Percentiles rank a stretch among this genome's conserved stretches.
phyloP scores from a whole-genome alignment of 2,113 vertebrate genomes.

The Festucalex cinctus region DNA sequence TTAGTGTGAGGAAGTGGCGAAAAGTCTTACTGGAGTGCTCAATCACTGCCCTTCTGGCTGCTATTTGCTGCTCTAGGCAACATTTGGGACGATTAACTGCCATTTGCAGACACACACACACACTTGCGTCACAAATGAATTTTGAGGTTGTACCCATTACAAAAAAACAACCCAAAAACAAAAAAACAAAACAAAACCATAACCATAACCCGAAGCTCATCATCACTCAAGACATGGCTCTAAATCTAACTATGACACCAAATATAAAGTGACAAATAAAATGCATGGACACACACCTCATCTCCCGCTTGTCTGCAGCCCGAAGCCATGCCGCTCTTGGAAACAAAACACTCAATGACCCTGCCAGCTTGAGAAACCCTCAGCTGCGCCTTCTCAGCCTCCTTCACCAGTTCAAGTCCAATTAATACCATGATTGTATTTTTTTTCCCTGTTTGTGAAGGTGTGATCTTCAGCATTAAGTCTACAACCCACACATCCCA shows the following conservation, averaged over 20 bases:
- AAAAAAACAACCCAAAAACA: background rate
- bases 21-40: slow-evolving; percentile 40
- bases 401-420: slow-evolving; percentile 58
- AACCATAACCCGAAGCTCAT: slow-evolving; percentile 4
- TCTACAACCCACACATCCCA: background rate
- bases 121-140: background rate
- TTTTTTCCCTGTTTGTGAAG: background rate
- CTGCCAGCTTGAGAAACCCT: slow-evolving; percentile 46
- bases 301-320: slow-evolving; percentile 26
- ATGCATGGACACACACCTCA: slow-evolving; percentile 19
- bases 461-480: background rate
- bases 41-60: slow-evolving; percentile 55
- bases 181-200: too few relatives aligned
- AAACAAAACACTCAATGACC: slow-evolving; percentile 31
- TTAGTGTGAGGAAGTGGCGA: slow-evolving; percentile 50
- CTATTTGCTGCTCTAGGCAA: slow-evolving; percentile 62
- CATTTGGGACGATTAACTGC: slow-evolving; percentile 60
- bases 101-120: slow-evolving; percentile 6
- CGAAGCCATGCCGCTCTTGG: slow-evolving; percentile 24
- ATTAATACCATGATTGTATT: slow-evolving; percentile 27
- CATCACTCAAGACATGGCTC: background rate
- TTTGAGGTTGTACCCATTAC: background rate
- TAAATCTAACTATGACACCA: background rate
- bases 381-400: slow-evolving; percentile 50
- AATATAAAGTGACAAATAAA: slow-evolving; percentile 18